A percentile compares a stretch with the other conserved stretches of the same genome.
These are phyloP conservation scores for Ctenodactylus gundi DNA, from an alignment of 2,113 vertebrate genomes.

Conservation along the genomic window DNA sequence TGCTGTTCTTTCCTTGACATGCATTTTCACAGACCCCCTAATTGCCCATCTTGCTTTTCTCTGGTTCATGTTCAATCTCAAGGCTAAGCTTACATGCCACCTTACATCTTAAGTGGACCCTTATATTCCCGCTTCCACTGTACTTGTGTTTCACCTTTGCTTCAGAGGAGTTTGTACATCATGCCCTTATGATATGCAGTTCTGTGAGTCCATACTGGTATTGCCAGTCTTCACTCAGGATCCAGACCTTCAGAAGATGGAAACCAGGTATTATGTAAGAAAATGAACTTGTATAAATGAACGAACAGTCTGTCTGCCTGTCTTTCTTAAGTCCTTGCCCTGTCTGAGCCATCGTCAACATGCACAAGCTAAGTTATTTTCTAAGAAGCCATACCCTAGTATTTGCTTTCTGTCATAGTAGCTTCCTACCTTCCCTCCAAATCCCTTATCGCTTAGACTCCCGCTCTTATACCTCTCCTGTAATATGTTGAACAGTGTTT, in stretches of 20 bases:
- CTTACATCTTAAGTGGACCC: neutral
- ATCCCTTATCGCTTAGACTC: neutral
- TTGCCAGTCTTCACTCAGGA: neutral
- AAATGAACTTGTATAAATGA: neutral
- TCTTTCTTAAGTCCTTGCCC: neutral
- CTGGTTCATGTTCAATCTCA: neutral
- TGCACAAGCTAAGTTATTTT: neutral
- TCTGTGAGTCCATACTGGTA: neutral
- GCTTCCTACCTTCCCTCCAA: neutral
- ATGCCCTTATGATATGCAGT: neutral
- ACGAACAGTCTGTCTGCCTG: neutral
- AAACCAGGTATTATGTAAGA: no score
- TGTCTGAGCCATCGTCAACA: neutral
- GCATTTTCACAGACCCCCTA: neutral
- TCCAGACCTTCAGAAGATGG: neutral
- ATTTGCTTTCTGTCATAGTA: slow-evolving; percentile 16
- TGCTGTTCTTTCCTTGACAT: no score
- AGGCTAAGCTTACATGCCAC: neutral
- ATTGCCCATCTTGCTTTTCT: neutral
- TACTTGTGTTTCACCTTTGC: neutral
- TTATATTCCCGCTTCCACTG: neutral
- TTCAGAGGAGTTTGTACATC: neutral
- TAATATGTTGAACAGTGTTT: neutral
- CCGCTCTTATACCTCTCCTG: neutral
- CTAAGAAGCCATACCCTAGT: neutral